phyloP scores from a whole-genome alignment of 2,113 vertebrate genomes.

The Pluvianellus socialis region DNA sequence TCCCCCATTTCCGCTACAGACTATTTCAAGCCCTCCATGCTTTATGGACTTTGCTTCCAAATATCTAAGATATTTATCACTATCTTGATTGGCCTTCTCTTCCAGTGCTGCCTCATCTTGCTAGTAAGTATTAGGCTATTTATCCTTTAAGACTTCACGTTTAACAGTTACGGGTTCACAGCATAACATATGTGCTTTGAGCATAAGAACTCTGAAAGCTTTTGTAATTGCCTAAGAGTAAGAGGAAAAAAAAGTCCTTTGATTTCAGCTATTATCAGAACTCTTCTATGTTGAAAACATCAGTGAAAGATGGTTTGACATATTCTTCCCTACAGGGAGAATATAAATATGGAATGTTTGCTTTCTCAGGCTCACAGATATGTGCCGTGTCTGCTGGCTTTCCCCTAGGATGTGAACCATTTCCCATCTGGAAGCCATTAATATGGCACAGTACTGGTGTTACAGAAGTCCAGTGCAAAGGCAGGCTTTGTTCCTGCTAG shows the following conservation, averaged over 20 bases:
- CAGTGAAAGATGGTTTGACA: background rate
- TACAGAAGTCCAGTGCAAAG: background rate
- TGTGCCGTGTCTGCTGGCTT: background rate
- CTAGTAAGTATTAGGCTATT: background rate
- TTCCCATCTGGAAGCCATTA: background rate
- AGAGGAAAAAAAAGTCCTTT: background rate
- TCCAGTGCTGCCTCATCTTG: background rate
- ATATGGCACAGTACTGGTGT: no score
- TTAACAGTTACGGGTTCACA: background rate
- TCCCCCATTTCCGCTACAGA: background rate
- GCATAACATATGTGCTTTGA: background rate
- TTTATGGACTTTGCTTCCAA: background rate
- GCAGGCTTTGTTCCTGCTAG: background rate
- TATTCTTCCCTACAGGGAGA: background rate
- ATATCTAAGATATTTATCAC: background rate
- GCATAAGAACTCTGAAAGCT: background rate
- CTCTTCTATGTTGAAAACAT: background rate
- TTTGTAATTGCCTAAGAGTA: background rate
- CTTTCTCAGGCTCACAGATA: background rate
- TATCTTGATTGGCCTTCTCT: background rate
- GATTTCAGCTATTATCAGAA: background rate
- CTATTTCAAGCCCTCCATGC: background rate
- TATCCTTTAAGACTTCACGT: background rate
- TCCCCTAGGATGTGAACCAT: background rate
- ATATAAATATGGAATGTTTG: background rate